These are phyloP conservation scores for Acrobasis consociella DNA, from an alignment of 2,888 invertebrate genomes.

Conservation along the genomic window DNA sequence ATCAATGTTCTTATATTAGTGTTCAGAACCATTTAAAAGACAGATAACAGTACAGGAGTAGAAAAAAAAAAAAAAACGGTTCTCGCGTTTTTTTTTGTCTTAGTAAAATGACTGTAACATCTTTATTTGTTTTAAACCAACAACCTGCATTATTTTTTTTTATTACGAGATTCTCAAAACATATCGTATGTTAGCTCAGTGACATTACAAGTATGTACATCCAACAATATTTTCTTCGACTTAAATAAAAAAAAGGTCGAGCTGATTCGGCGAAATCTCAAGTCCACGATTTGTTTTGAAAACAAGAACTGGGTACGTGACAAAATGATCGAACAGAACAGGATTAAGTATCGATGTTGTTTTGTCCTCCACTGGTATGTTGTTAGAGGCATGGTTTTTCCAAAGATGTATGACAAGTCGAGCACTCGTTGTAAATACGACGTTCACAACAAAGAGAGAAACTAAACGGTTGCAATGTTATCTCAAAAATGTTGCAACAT, in stretches of 20 bases:
- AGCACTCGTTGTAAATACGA: conserved; percentile 1
- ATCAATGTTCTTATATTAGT: no score
- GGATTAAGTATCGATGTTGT: conserved; percentile 35
- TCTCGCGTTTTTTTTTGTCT: no score
- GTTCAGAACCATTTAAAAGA: no score
- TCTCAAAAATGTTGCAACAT: conserved; percentile 13
- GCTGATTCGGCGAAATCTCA: not conserved
- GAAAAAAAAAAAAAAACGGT: no score
- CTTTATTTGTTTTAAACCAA: no score
- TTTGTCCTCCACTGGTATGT: conserved; percentile 35
- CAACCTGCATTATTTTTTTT: no score
- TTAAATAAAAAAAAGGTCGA: not conserved
- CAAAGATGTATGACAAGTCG: conserved; percentile 28
- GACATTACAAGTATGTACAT: not conserved
- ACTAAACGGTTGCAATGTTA: conserved; percentile 11
- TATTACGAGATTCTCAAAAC: no score
- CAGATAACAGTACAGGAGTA: no score
- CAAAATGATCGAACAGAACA: conserved; percentile 32
- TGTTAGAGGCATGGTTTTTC: conserved; percentile 41
- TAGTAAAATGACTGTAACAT: no score
- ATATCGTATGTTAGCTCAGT: not conserved
- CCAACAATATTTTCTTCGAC: not conserved
- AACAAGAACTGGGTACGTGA: conserved; percentile 34
- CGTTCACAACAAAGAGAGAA: not conserved
- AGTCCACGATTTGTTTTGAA: conserved; percentile 11